Conservation (phyloP, 2,888 invertebrate species). For the Caenorhabditis uteleia region DNA sequence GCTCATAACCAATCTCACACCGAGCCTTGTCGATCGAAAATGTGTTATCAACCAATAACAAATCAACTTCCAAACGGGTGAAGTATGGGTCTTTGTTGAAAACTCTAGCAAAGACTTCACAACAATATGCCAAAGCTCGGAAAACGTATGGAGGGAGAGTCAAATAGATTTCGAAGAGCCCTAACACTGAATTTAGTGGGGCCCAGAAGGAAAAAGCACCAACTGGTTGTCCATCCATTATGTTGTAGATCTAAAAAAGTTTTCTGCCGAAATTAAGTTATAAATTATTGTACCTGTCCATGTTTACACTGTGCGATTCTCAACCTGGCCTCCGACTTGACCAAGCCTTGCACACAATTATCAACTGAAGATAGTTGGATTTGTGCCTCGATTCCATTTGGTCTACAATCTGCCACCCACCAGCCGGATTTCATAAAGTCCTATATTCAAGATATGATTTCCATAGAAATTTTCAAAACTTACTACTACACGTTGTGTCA, state of each 20-base stretch:
- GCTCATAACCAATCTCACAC: conserved; percentile 17
- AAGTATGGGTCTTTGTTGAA: conserved; percentile 12
- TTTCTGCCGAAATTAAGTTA: background rate
- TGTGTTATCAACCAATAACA: conserved; percentile 12
- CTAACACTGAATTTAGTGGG: conserved; percentile 10
- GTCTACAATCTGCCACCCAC: conserved; percentile 19
- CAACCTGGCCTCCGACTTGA: conserved; percentile 15
- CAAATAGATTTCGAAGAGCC: background rate
- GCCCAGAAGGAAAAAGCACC: conserved; percentile 34
- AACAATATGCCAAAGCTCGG: background rate
- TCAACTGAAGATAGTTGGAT: conserved; percentile 24
- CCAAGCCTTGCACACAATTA: conserved; percentile 28
- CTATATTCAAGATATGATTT: background rate
- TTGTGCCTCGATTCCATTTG: conserved; percentile 14
- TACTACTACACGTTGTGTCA: conserved; percentile 28
- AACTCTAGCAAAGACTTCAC: conserved; percentile 1
- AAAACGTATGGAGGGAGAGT: conserved; percentile 3
- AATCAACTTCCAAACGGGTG: conserved; percentile 15
- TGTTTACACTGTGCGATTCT: background rate
- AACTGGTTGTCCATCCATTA: conserved; percentile 14
- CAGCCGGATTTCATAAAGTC: conserved; percentile 21
- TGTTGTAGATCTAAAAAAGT: conserved; percentile 22
- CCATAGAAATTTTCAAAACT: no score
- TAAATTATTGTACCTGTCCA: conserved; percentile 7
- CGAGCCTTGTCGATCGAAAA: conserved; percentile 11